Base-by-base conservation (phyloP, 2,113 vertebrate species). In the Dolichotis patagonum region DNA sequence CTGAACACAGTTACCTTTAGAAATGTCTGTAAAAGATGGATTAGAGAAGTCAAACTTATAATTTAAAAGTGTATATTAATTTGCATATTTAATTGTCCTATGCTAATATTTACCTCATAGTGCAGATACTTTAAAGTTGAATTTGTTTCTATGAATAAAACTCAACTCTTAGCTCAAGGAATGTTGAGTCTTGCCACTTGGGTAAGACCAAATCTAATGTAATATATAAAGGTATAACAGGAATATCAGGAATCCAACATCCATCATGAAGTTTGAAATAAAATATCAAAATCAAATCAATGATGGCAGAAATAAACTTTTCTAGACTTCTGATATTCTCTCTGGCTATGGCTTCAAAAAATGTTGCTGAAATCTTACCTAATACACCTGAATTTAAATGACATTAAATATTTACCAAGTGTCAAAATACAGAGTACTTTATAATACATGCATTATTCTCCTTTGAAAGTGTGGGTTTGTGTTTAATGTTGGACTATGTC, bases 91-190 rank as follows among this genome's bases (percentile, higher is more conserved):
- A 62, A 90, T 54, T 93, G 20, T 26, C 67, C 65, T 88, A 0
- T 43, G 24, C 49, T 93, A 91, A 91, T 60, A 43, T 86, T 92
- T 94, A 92, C 62, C 28, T 96, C 91, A 89, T 54, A 9, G n/a
- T 28, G 63, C n/a, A 84, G 46, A 46, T 93, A 94, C 88, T 93
- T 97, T 81, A 88, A 90, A 65, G 46, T 96, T 88, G 58, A 81
- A 88, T 81, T 87, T 92, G 71, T 92, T 95, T 93, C 35, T 91
- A 58, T 87, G 84, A 97, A 80, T 84, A 71, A 91, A 95, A 11
- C 9, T 88, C 62, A 60, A 30, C 46, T 67, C 35, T 73, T 41
- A 58, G 14, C 63, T 88, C 52, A 14, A 73, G 7, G 41, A 84
- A 7, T 28, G 1, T 12, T 75, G 22, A 54, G 19, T 20, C 14